A percentile compares a stretch with the other conserved stretches of the same genome.
These are phyloP conservation scores for Sclerodermus sp. DNA, from an alignment of 2,888 invertebrate species.

Conservation along the genomic window DNA sequence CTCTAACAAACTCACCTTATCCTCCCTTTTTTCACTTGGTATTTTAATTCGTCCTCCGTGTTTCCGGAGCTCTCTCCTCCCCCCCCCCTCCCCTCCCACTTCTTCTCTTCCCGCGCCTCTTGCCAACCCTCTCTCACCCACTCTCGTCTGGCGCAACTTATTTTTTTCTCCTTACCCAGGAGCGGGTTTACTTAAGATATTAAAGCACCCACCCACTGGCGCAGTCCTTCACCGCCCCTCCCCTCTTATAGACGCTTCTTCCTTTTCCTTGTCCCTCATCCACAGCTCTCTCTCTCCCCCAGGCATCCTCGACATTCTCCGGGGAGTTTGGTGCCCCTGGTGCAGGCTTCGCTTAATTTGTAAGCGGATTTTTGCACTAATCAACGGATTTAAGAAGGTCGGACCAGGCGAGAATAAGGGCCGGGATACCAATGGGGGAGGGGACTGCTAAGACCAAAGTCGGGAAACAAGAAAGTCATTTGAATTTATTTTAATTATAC, in stretches of 20 bases:
- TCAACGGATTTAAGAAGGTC: constrained; percentile 53
- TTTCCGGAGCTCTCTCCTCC: constrained; percentile 31
- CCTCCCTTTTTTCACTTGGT: constrained; percentile 20
- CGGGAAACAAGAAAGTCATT: constrained; percentile 54
- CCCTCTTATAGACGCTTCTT: constrained; percentile 8
- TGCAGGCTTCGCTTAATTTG: constrained; percentile 54
- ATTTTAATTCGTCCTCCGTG: constrained; percentile 53
- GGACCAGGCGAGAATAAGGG: constrained; percentile 15
- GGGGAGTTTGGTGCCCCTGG: constrained; percentile 37
- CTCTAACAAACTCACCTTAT: background rate
- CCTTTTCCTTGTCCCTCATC: constrained; percentile 6
- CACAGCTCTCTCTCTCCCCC: constrained; percentile 9
- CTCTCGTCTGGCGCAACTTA: constrained; percentile 36
- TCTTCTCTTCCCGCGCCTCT: background rate
- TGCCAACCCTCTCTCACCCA: background rate
- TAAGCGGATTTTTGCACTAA: constrained; percentile 58
- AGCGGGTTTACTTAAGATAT: constrained; percentile 56
- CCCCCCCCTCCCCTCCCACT: constrained; percentile 10
- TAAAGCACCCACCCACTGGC: constrained; percentile 45
- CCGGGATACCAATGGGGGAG: background rate
- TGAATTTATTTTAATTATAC: constrained; percentile 59
- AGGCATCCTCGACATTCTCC: constrained; percentile 13
- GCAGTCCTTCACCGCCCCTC: constrained; percentile 18
- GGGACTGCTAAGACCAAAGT: constrained; percentile 26
- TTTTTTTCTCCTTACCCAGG: constrained; percentile 37